Base-by-base conservation (phyloP, 2,888 invertebrate species). In the Andrena chrysosceles region DNA sequence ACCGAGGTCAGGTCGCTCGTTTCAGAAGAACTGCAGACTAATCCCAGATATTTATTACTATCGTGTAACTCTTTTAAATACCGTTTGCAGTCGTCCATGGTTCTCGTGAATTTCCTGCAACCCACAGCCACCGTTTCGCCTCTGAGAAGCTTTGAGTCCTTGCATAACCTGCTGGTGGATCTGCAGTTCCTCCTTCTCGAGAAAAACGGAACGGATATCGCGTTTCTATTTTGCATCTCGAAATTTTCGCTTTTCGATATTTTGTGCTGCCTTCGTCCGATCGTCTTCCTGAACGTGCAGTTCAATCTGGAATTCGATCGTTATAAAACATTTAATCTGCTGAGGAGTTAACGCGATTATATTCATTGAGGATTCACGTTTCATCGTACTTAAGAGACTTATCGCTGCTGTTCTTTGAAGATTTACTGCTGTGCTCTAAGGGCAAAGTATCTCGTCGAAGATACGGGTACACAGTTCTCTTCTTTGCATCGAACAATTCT, bases 401-500 rank as follows among this genome's bases (percentile, higher is more conserved):
- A 5, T 77, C 83, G 63, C 86, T 90, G 73, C 66, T 87, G 31
- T 78, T 85, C 62, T 82, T 84, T 7, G 86, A 89, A 0, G 84
- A 71, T 83, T 83, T 88, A 31, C 84, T 85, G 42, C 83, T 85
- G 26, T 74, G 77, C 4, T 87, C 84, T 4, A 84, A 60, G 8
- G 84, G 66, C 8, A 88, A 77, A 7, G 71, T 48, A 13, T 77
- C 60, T 13, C 60, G 70, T 35, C 60, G 59, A 7, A 67, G 10
- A 29, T 54, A 64, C 13, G 70, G 54, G 26, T 60, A 62, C 70
- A 75, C 35, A 59, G 75, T 77, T 67, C 81, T 88, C n/a, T 86
- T 85, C 64, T 88, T 88, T 10, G 81, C 69, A 33, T 87, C 85
- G 67, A 86, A 86, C 13, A 85, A 67, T n/a, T 90, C 85, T 0